Evolutionary conservation across 1,140 invertebrate genomes (phyloP).

Genomic region (Lanistes nyassanus): DNA sequence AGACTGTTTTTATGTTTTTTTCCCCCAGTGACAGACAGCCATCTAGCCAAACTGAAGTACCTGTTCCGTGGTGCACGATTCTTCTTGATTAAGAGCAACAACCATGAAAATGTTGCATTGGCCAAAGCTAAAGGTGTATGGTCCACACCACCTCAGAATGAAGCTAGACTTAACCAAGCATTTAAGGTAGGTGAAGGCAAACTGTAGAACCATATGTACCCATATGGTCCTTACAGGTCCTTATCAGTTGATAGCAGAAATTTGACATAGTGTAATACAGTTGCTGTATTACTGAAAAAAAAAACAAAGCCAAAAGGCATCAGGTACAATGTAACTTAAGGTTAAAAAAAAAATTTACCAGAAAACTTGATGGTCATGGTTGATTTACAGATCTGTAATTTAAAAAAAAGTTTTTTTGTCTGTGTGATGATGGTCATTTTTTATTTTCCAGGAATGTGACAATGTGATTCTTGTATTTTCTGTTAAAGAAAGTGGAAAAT

Average conservation of each 20-base stretch:
- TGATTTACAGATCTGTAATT: neutral
- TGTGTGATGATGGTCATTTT: neutral
- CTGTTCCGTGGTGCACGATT: slow-evolving; percentile 94
- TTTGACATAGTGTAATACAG: too few relatives aligned
- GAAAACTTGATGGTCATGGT: too few relatives aligned
- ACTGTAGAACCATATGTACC: neutral
- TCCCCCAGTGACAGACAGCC: neutral
- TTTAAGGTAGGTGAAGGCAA: slow-evolving; percentile 71
- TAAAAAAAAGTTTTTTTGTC: slow-evolving; percentile 3
- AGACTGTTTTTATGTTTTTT: too few relatives aligned
- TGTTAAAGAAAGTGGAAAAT: slow-evolving; percentile 95
- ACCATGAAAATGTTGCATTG: slow-evolving; percentile 93
- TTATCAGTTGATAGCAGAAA: too few relatives aligned
- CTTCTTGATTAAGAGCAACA: slow-evolving; percentile 98
- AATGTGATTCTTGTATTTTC: slow-evolving; percentile 97
- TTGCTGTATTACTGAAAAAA: too few relatives aligned
- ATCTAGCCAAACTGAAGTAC: slow-evolving; percentile 81
- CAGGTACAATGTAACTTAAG: too few relatives aligned
- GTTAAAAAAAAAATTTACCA: too few relatives aligned
- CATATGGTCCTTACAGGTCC: too few relatives aligned
- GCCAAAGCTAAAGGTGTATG: slow-evolving; percentile 95
- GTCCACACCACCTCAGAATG: slow-evolving; percentile 97
- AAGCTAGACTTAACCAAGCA: slow-evolving; percentile 94
- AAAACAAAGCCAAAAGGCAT: too few relatives aligned
- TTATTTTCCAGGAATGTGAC: slow-evolving; percentile 76